Conservation (phyloP, 92 coral and sea anemone genomes). For the Anthopleura xanthogrammica region DNA sequence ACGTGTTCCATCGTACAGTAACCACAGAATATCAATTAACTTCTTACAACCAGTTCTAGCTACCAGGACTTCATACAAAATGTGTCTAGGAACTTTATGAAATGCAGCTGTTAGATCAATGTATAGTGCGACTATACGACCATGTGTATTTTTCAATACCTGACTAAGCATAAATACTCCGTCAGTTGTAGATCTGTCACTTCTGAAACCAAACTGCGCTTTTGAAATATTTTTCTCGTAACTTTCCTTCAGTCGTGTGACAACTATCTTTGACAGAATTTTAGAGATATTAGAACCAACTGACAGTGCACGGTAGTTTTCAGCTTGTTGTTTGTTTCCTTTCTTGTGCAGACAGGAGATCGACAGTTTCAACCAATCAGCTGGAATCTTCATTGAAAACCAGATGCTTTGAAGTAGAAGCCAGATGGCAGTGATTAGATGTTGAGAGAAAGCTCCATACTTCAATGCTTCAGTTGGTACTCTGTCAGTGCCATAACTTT, state of each 20-base stretch:
- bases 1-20: constrained; percentile 10
- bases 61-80: constrained; percentile 27
- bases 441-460: no score
- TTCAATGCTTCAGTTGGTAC: background rate
- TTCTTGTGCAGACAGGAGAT: background rate
- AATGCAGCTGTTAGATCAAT: constrained; percentile 37
- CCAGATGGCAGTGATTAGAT: no score
- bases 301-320: constrained; percentile 1
- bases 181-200: background rate
- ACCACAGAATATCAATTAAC: constrained; percentile 26
- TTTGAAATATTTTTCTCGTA: constrained; percentile 11
- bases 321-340: constrained; percentile 2
- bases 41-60: constrained; percentile 31
- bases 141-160: constrained; percentile 13
- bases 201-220: constrained; percentile 11
- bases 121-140: constrained; percentile 8
- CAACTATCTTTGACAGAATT: constrained; percentile 2
- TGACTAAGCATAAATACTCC: background rate
- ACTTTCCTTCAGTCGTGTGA: constrained; percentile 12
- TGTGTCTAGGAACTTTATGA: constrained; percentile 33
- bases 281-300: constrained; percentile 14
- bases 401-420: no score
- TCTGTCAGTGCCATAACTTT: background rate
- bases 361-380: background rate
- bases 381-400: no score